Conservation (phyloP, 2,888 invertebrate species). For the Microplitis deprimator region DNA sequence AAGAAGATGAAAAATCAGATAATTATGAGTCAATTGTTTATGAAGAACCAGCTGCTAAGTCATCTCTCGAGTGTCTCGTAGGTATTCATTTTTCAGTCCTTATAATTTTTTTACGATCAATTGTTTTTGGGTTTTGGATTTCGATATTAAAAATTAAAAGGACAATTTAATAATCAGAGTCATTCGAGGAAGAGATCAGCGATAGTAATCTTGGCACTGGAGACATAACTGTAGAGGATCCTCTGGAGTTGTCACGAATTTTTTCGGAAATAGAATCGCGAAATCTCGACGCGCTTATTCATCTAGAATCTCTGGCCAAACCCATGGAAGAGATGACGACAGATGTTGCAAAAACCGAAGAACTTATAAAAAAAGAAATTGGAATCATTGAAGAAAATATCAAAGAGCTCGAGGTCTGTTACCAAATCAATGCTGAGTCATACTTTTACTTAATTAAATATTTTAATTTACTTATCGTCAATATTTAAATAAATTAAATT, state of each 20-base stretch:
- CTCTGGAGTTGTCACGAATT: slow-evolving; percentile 74
- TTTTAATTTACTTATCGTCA: neutral
- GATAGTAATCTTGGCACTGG: slow-evolving; percentile 61
- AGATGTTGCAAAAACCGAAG: slow-evolving; percentile 72
- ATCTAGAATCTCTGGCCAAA: slow-evolving; percentile 75
- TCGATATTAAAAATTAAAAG: slow-evolving; percentile 1
- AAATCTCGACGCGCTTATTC: slow-evolving; percentile 77
- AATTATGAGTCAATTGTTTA: neutral
- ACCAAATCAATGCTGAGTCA: neutral
- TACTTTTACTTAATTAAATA: neutral
- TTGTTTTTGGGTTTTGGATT: neutral
- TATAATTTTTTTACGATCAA: neutral
- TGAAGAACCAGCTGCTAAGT: neutral
- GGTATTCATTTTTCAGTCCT: slow-evolving; percentile 18
- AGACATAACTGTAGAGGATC: slow-evolving; percentile 75
- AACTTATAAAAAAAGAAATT: slow-evolving; percentile 69
- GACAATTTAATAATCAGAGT: slow-evolving; percentile 56
- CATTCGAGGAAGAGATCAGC: slow-evolving; percentile 72
- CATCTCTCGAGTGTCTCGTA: slow-evolving; percentile 10
- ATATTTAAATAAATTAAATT: neutral
- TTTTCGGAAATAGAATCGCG: slow-evolving; percentile 77
- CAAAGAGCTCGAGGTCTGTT: slow-evolving; percentile 69
- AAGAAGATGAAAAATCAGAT: neutral
- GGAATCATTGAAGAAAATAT: slow-evolving; percentile 68
- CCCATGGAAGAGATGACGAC: slow-evolving; percentile 73